Evolutionary conservation across 2,797 vertebrate genomes (phyloP), one percentile per base, ranked within the genome.

Genomic region (Kryptolebias ocellatus): DNA sequence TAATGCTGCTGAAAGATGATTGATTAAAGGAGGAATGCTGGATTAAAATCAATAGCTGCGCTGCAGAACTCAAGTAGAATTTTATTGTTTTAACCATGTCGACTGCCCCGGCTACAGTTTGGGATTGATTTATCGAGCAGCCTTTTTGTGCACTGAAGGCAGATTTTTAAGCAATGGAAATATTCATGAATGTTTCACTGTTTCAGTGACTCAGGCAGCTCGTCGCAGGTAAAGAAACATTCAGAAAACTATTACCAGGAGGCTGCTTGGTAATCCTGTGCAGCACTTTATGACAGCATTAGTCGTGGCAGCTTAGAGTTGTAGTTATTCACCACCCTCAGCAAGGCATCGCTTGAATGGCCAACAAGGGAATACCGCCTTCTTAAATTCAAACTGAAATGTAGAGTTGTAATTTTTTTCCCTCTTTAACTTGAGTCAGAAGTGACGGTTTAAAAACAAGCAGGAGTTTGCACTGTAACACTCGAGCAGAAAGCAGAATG

Each of bases 11-110:
- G 60, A 76, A 68, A 73, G 72, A 66, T 84, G 70, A 83, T 78
- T 75, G 77, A 88, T 86, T 83, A 81, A 77, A 78, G 53, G 49
- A 60, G 74, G 68, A 67, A 68, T 52, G 24, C 56, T 57, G 61
- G 81, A 78, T 85, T 87, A 37, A 85, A 89, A 89, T 89, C 78
- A 80, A 90, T 87, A 78, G 56, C 45, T 60, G 57, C 64, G 47
- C 72, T 61, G 74, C 73, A 67, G 49, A 45, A 67, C 78, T 72
- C 64, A 61, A 74, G 67, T 52, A 74, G 69, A 72, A 70, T 78
- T 81, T 60, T 79, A 87, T 84, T 83, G 76, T 87, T 86, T 87
- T 74, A 83, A 73, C 61, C 67, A 24, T 45, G 66, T 78, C 15
- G 61, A 71, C 76, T 47, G 64, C 52, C 42, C 51, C 37, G 1